These are phyloP conservation scores for Popillia japonica DNA, from an alignment of 1,140 invertebrate species.

Conservation along the genomic window DNA sequence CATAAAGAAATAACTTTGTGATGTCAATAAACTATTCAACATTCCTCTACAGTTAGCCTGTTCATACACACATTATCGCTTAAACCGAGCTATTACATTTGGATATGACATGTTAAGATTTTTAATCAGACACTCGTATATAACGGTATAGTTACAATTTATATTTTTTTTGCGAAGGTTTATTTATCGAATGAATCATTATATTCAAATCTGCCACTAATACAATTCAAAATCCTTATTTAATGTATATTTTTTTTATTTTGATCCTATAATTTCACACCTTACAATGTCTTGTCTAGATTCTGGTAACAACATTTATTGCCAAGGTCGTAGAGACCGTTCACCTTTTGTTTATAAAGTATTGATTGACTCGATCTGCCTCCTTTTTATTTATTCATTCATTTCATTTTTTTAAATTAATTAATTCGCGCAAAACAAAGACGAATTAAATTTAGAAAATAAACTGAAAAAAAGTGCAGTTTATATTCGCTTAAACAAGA, in stretches of 20 bases:
- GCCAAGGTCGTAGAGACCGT: constrained; percentile 55
- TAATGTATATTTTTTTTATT: neutral
- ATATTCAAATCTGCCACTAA: constrained; percentile 21
- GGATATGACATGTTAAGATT: constrained; percentile 40
- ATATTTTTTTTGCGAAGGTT: too few species aligned
- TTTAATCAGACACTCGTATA: constrained; percentile 41
- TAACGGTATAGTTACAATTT: constrained; percentile 41
- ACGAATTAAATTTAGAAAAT: too few species aligned
- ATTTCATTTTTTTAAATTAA: neutral
- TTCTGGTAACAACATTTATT: constrained; percentile 39
- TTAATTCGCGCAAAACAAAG: too few species aligned
- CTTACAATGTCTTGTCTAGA: constrained; percentile 2
- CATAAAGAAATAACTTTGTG: constrained; percentile 21
- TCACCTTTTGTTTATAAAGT: constrained; percentile 51
- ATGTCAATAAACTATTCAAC: constrained; percentile 38
- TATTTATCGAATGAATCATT: neutral
- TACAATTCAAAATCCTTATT: neutral
- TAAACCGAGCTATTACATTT: constrained; percentile 37
- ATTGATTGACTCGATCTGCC: constrained; percentile 47
- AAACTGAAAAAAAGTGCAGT: too few species aligned
- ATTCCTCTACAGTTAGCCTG: constrained; percentile 21
- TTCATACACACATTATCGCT: constrained; percentile 1
- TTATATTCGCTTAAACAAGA: too few species aligned
- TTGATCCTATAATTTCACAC: too few species aligned
- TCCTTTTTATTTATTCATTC: neutral